Conservation (phyloP, 2,888 invertebrate genomes). For the Balanococcus diminutus region DNA sequence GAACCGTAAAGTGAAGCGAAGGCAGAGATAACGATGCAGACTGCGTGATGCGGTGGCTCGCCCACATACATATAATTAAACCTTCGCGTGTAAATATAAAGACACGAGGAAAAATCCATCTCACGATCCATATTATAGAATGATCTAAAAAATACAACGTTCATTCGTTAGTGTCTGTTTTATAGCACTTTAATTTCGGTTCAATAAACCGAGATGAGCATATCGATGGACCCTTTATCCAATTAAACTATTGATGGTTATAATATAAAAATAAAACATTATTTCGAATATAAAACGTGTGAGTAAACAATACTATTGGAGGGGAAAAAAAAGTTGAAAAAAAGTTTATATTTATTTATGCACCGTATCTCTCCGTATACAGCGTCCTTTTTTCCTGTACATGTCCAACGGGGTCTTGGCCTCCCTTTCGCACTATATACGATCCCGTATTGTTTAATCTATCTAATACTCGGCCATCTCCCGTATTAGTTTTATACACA, state of each 20-base stretch:
- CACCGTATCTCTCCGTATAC: neutral
- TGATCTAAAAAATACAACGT: neutral
- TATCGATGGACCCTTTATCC: neutral
- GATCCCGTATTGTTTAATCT: slow-evolving; percentile 22
- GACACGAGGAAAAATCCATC: neutral
- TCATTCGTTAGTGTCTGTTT: neutral
- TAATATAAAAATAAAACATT: neutral
- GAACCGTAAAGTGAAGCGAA: neutral
- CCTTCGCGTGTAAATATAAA: neutral
- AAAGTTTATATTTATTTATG: neutral
- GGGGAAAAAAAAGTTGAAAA: neutral
- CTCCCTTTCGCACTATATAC: neutral
- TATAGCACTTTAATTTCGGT: neutral
- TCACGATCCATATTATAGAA: neutral
- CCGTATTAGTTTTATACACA: neutral
- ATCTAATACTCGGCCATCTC: neutral
- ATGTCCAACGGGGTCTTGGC: neutral
- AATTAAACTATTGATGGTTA: neutral
- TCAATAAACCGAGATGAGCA: neutral
- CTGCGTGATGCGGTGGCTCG: neutral
- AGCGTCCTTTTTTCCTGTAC: neutral
- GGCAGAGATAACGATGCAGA: neutral
- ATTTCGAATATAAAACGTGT: neutral
- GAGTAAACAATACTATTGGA: neutral
- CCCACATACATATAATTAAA: neutral